Percentiles rank a stretch among this genome's conserved stretches.
phyloP scores from a whole-genome alignment of 2,888 invertebrate species.

The Glyphotaelius pellucidus region DNA sequence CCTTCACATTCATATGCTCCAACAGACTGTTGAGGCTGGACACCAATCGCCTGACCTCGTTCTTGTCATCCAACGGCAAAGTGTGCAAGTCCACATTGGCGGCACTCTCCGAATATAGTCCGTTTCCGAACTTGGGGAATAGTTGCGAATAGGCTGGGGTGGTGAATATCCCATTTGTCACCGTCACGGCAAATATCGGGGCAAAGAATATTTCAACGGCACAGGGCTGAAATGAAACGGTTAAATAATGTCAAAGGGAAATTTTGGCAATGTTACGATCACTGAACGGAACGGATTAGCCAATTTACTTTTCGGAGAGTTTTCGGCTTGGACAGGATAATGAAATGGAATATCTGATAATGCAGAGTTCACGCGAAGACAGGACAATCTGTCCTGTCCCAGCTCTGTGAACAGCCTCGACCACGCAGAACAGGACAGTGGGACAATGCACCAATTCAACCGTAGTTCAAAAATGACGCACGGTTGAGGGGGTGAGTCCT shows the following conservation, averaged over 20 bases:
- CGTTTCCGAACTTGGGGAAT: slow-evolving; percentile 76
- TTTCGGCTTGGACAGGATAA: too few species aligned
- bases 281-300: too few species aligned
- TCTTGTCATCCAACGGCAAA: slow-evolving; percentile 72
- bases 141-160: slow-evolving; percentile 79
- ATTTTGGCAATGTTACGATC: not conserved
- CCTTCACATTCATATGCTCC: slow-evolving; percentile 79
- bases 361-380: not conserved
- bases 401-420: not conserved
- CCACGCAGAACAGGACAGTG: not conserved
- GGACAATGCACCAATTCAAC: not conserved
- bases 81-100: slow-evolving; percentile 72
- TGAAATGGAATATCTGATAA: too few species aligned
- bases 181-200: slow-evolving; percentile 79
- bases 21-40: slow-evolving; percentile 77
- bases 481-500: too few species aligned
- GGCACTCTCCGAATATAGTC: slow-evolving; percentile 70
- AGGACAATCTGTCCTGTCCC: not conserved
- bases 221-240: slow-evolving; percentile 76
- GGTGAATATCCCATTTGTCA: slow-evolving; percentile 79
- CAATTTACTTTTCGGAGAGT: too few species aligned
- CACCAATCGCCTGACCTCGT: slow-evolving; percentile 74
- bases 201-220: slow-evolving; percentile 79
- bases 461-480: not conserved
- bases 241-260: slow-evolving; percentile 35